Evolutionary conservation across 2,113 vertebrate species (phyloP), one percentile per base, ranked within the genome.

Genomic region (Chloroceryle aenea): DNA sequence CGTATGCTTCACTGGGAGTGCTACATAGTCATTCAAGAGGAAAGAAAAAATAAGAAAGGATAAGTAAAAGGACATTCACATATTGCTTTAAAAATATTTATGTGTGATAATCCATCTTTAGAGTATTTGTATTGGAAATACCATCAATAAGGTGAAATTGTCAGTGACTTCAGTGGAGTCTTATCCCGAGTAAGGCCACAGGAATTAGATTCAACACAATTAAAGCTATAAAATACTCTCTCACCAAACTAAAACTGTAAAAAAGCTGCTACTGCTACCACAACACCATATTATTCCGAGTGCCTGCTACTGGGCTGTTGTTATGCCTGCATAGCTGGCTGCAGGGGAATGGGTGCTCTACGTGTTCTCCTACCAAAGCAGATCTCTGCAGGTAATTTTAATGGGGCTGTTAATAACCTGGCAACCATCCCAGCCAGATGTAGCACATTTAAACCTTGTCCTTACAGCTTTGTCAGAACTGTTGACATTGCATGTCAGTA

Each of bases 361-460:
- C 11, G 19, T 43, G 92, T 79, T 43, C 67, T 86, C 76, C 84
- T 78, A 84, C 87, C 82, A 83, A 63, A 92, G 83, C 32, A 93
- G 77, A 82, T 59, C 96, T 89, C 91, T 69, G 81, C 95, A 97
- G 93, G 93, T 98, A 96, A 91, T 94, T 97, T 96, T 97, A 98
- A 97, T 96, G 94, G 95, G 87, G 81, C 91, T 96, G 94, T 95
- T 97, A 96, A 96, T 97, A 97, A 96, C 82, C 95, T 96, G 97
- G 97, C 96, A 94, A 17, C 34, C 8, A 2, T 95, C 96, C 97
- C 96, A 93, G 96, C 88, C 96, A 98, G 97, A 97, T 98, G 95
- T 88, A 98, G 91, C 90, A 78, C 92, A 90, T 95, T 87, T 72
- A 86, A 97, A 97, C 95, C 72, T 64, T 92, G 95, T 90, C 91